Base-by-base conservation (phyloP, 2,797 vertebrate genomes). In the Girardinus metallicus region DNA sequence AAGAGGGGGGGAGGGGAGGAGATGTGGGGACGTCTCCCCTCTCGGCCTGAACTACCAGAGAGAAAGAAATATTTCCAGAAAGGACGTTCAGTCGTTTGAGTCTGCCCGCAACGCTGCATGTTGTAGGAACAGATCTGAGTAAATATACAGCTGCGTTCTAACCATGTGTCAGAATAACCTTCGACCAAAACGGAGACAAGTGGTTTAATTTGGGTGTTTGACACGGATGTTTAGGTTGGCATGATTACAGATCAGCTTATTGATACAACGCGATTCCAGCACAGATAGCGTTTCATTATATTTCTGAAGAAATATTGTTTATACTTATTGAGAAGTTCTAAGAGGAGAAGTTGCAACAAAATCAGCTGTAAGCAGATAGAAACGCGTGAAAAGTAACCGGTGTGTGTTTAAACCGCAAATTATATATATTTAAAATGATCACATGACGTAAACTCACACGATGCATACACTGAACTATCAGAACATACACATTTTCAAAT, bases 11-110 rank as follows among this genome's bases (percentile, higher is more conserved):
- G 51, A n/a, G n/a, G n/a, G n/a, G n/a, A n/a, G n/a, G 73, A 76
- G 84, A 66, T 9, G 34, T 34, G 10, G 34, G 34, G 29, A 62
- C 57, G 29, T 34, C 62, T 66, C 62, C 34, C 34, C 13, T 66
- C 12, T 68, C 36, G 9, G 78, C 90, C 88, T 89, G 76, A 74
- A 49, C 79, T 66, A 49, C 51, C 26, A 53, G 51, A 26, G 51
- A 57, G 15, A 16, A 62, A 62, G 29, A 62, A 62, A 62, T 16
- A 7, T 34, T 8, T 31, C n/a, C 34, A 4, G 26, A 34, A 31
- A 47, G 43, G n/a, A 5, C 68, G 4, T 23, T 2, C 23, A 13
- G 13, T 11, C 10, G 4, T 1, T 43, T 9, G 7, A 29, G 5
- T 47, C 13, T 16, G 11, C 4, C 12, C 18, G 43, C 46, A 39